Evolutionary conservation across 1,140 invertebrate genomes (phyloP).

Genomic region (Leptinotarsa texana): DNA sequence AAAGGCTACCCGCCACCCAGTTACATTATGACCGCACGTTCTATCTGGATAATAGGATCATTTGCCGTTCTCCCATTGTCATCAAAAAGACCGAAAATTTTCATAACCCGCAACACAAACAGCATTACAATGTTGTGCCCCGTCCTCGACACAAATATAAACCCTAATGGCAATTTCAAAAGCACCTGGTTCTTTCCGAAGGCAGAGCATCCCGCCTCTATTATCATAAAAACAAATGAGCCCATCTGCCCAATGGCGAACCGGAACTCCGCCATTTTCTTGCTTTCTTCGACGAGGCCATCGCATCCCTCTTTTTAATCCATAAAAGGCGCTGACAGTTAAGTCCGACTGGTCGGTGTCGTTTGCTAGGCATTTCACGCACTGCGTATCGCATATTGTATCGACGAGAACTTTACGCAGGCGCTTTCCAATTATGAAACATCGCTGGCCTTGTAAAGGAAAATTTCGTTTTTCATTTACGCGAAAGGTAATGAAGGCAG

Average conservation of each 20-base stretch:
- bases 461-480: not conserved
- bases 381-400: conserved; percentile 28
- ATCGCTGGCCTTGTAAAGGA: not conserved
- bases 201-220: conserved; percentile 18
- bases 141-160: conserved; percentile 17
- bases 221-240: conserved; percentile 34
- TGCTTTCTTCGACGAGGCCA: conserved; percentile 20
- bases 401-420: conserved; percentile 30
- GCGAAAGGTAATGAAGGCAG: not conserved
- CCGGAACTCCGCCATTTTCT: conserved; percentile 37
- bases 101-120: conserved; percentile 21
- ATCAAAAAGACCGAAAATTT: conserved; percentile 8
- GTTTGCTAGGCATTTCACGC: conserved; percentile 13
- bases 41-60: not conserved
- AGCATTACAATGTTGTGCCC: conserved; percentile 15
- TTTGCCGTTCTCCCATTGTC: conserved; percentile 10
- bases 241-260: conserved; percentile 36
- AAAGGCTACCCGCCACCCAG: not conserved
- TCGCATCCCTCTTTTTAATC: conserved; percentile 32
- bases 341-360: not conserved
- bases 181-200: conserved; percentile 20
- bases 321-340: conserved; percentile 16
- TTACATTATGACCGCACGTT: not conserved
- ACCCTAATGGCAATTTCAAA: conserved; percentile 20
- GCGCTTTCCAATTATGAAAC: conserved; percentile 26